Conservation (phyloP, 2,888 invertebrate species). For the Clusia tigrina region DNA sequence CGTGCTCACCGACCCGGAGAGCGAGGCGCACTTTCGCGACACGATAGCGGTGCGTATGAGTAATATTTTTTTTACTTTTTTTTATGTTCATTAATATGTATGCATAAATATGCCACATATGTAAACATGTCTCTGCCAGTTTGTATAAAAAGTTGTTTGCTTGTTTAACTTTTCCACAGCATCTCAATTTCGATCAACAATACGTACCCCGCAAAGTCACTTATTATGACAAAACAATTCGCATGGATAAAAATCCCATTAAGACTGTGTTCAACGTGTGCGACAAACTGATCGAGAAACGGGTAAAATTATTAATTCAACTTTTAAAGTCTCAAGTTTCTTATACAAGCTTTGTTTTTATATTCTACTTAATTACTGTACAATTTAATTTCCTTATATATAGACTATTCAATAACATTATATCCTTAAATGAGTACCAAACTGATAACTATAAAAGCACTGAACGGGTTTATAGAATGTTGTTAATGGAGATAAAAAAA, state of each 20-base stretch:
- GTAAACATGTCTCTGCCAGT: not conserved
- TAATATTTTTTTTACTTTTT: not conserved
- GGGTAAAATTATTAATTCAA: slow-evolving; percentile 68
- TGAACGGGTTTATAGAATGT: too few species aligned
- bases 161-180: slow-evolving; percentile 66
- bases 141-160: not conserved
- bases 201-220: slow-evolving; percentile 86
- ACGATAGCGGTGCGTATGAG: slow-evolving; percentile 83
- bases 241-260: slow-evolving; percentile 95
- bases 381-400: not conserved
- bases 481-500: too few species aligned
- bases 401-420: too few species aligned
- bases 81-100: too few species aligned
- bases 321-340: not conserved
- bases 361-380: not conserved
- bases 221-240: slow-evolving; percentile 86
- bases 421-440: too few species aligned
- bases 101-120: not conserved
- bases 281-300: slow-evolving; percentile 84
- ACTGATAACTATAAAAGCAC: too few species aligned
- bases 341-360: slow-evolving; percentile 4
- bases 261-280: slow-evolving; percentile 93
- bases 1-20: slow-evolving; percentile 85
- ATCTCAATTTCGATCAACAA: slow-evolving; percentile 82
- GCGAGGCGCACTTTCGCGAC: slow-evolving; percentile 80